These are phyloP conservation scores for Pangasianodon hypophthalmus DNA, from an alignment of 2,113 vertebrate genomes.

Conservation along the genomic window DNA sequence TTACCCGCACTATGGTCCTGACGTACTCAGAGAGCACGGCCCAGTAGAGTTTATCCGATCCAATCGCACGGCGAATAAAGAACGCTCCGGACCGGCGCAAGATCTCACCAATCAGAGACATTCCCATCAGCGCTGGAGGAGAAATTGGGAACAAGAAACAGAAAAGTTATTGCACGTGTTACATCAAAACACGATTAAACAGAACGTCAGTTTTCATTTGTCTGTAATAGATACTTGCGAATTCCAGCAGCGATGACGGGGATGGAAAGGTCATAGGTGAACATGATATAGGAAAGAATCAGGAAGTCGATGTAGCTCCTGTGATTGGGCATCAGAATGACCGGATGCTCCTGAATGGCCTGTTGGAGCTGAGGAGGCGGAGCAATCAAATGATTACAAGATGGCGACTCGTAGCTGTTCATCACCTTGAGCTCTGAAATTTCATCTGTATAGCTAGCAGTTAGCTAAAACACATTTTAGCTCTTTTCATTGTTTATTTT, in stretches of 20 bases:
- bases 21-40: constrained; percentile 95
- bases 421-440: neutral
- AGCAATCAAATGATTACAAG: neutral
- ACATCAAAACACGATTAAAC: neutral
- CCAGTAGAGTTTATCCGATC: constrained; percentile 93
- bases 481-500: neutral
- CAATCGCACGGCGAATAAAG: constrained; percentile 90
- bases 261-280: constrained; percentile 87
- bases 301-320: constrained; percentile 95
- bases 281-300: constrained; percentile 87
- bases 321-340: constrained; percentile 96
- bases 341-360: constrained; percentile 84
- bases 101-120: constrained; percentile 90
- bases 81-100: constrained; percentile 92
- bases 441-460: neutral
- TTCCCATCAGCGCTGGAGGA: constrained; percentile 86
- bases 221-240: constrained; percentile 78
- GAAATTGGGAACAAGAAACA: neutral
- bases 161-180: neutral
- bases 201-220: neutral
- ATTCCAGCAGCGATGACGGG: constrained; percentile 96
- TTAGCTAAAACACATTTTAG: neutral
- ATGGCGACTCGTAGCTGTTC: neutral
- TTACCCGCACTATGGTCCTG: constrained; percentile 86
- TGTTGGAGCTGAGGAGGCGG: constrained; percentile 79